Evolutionary conservation across 2,888 invertebrate genomes (phyloP).

Genomic region (Crioceris asparagi): DNA sequence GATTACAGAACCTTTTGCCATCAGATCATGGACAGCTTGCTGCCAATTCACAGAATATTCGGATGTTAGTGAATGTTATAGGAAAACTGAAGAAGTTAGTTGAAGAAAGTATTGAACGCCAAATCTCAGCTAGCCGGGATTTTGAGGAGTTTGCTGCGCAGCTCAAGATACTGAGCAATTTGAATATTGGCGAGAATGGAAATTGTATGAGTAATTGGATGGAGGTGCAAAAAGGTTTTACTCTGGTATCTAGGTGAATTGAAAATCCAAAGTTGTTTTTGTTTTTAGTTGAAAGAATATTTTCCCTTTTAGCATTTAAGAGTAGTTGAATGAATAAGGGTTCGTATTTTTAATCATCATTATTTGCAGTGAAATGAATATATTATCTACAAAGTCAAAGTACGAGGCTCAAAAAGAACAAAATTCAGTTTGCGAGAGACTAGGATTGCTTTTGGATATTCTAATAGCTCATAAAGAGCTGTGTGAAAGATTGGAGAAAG

Average conservation of each 20-base stretch:
- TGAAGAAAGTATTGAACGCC: conserved; percentile 36
- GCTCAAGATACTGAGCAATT: conserved; percentile 38
- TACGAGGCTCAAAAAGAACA: conserved; percentile 45
- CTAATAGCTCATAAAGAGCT: conserved; percentile 45
- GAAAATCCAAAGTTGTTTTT: too few relatives aligned
- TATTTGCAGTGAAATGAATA: conserved; percentile 38
- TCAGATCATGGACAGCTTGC: conserved; percentile 45
- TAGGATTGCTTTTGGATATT: conserved; percentile 44
- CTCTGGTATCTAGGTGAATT: conserved; percentile 41
- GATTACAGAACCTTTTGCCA: conserved; percentile 44
- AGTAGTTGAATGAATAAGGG: neutral
- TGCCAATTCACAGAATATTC: conserved; percentile 45
- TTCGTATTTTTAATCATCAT: neutral
- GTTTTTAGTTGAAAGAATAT: neutral
- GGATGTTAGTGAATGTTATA: conserved; percentile 42
- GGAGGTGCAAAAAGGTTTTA: conserved; percentile 44
- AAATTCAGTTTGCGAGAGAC: conserved; percentile 44
- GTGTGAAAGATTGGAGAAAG: conserved; percentile 50
- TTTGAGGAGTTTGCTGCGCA: conserved; percentile 45
- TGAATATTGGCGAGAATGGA: conserved; percentile 26
- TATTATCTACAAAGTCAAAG: conserved; percentile 40
- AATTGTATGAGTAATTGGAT: conserved; percentile 36
- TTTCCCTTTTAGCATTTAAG: neutral
- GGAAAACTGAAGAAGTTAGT: conserved; percentile 45
- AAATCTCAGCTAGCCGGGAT: conserved; percentile 40